phyloP scores from a whole-genome alignment of 2,113 vertebrate genomes.

The Salvelinus namaycush region DNA sequence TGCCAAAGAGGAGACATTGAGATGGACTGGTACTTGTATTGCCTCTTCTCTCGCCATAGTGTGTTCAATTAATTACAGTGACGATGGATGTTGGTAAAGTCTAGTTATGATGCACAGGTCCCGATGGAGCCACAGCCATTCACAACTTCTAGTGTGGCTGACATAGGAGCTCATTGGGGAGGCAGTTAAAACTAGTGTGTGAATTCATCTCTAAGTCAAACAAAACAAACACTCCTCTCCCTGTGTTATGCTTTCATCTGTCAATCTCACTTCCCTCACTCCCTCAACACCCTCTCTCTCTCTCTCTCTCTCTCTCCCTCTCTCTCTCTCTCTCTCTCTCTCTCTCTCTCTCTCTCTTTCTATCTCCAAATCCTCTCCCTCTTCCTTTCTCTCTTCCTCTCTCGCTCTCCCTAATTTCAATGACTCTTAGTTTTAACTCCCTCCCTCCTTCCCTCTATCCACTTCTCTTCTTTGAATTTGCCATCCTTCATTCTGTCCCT shows the following conservation, averaged over 20 bases:
- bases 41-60: too few species aligned
- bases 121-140: not conserved
- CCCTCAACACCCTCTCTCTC: conserved; percentile 26
- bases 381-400: not conserved
- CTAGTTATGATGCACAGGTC: not conserved
- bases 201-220: conserved; percentile 30
- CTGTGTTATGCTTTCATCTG: conserved; percentile 31
- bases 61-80: not conserved
- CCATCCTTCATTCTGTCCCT: conserved; percentile 22
- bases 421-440: conserved; percentile 17
- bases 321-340: conserved; percentile 1
- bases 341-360: conserved; percentile 3
- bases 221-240: conserved; percentile 32
- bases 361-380: not conserved
- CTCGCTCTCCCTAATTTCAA: conserved; percentile 35
- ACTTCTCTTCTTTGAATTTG: conserved; percentile 23
- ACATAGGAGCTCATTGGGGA: not conserved
- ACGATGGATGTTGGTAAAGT: not conserved
- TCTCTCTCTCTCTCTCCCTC: not conserved
- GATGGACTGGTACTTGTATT: not conserved
- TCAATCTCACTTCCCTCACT: conserved; percentile 32
- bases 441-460: conserved; percentile 31
- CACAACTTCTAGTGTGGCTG: not conserved
- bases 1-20: not conserved
- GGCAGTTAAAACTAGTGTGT: conserved; percentile 1